Evolutionary conservation across 2,888 invertebrate species (phyloP).

Genomic region (Sthenelais limicola): DNA sequence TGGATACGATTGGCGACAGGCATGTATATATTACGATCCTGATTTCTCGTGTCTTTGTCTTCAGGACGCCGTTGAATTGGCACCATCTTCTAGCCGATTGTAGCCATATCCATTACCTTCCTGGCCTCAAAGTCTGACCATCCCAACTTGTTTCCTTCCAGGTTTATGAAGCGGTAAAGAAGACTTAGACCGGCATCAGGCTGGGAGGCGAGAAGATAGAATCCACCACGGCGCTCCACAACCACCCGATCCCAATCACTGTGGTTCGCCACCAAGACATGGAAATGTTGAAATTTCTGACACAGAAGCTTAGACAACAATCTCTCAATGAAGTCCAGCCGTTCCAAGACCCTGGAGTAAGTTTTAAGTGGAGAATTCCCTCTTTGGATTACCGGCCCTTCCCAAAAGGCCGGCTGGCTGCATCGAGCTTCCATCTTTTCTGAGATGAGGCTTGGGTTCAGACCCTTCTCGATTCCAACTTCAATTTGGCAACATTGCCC

Average conservation of each 20-base stretch:
- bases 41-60: conserved; percentile 30
- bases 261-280: conserved; percentile 23
- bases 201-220: conserved; percentile 9
- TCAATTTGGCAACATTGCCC: no score
- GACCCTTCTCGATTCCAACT: no score
- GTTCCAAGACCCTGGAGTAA: conserved; percentile 80
- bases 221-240: not conserved
- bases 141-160: conserved; percentile 12
- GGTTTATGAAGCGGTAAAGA: conserved; percentile 41
- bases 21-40: conserved; percentile 31
- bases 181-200: conserved; percentile 16
- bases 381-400: no score
- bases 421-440: no score
- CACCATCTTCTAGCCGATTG: conserved; percentile 12
- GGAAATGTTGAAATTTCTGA: conserved; percentile 86
- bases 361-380: conserved; percentile 16
- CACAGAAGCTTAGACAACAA: conserved; percentile 88
- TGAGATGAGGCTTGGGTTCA: no score
- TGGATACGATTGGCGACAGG: conserved; percentile 27
- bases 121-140: conserved; percentile 12
- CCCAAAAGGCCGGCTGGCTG: not conserved
- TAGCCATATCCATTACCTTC: conserved; percentile 1
- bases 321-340: conserved; percentile 84
- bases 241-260: not conserved
- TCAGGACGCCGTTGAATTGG: not conserved